These are phyloP conservation scores for Ypsolopha sequella DNA, from an alignment of 2,888 invertebrate genomes.

Conservation along the genomic window DNA sequence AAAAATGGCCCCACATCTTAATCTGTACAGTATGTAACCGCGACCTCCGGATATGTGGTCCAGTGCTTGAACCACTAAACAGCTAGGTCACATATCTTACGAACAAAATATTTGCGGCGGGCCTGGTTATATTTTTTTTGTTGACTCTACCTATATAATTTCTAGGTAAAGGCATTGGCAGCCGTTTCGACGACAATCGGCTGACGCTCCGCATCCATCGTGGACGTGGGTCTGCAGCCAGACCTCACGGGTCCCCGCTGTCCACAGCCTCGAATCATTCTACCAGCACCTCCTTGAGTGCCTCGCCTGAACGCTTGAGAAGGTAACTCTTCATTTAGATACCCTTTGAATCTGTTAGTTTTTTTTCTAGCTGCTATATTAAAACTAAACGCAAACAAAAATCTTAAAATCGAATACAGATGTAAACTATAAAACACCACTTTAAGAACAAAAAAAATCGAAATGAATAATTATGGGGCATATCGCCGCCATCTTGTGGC, in stretches of 20 bases:
- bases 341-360: no score
- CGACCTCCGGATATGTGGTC: no score
- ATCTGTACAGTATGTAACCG: no score
- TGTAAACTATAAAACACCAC: no score
- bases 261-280: conserved; percentile 79
- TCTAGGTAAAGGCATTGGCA: conserved; percentile 75
- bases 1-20: no score
- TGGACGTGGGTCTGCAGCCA: conserved; percentile 84
- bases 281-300: conserved; percentile 76
- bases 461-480: no score
- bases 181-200: conserved; percentile 90
- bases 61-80: no score
- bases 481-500: no score
- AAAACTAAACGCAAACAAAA: no score
- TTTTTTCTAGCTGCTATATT: no score
- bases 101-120: not conserved
- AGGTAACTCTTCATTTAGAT: conserved; percentile 26
- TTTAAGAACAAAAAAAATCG: no score
- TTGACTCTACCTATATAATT: not conserved
- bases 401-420: no score
- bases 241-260: conserved; percentile 79
- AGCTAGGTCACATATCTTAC: not conserved
- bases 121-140: not conserved
- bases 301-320: conserved; percentile 72
- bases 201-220: conserved; percentile 92